phyloP scores from a whole-genome alignment of 2,113 vertebrate genomes.

The Charina bottae region DNA sequence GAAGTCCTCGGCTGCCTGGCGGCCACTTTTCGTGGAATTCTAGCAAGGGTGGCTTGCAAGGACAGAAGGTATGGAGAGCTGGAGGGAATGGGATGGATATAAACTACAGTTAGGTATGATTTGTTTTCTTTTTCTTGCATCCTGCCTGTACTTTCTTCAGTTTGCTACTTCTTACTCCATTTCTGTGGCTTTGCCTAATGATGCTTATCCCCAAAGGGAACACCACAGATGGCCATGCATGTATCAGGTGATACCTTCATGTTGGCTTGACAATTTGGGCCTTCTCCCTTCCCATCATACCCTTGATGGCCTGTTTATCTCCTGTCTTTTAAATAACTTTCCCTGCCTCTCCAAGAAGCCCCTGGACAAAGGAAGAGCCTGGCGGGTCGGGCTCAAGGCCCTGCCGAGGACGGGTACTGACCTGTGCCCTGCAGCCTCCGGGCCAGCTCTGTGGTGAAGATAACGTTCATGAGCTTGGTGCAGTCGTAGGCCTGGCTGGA shows the following conservation, averaged over 20 bases:
- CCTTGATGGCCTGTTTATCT: background rate
- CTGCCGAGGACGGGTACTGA: slow-evolving; percentile 30
- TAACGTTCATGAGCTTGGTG: slow-evolving; percentile 86
- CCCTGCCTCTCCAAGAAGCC: too few species aligned
- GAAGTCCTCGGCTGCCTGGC: background rate
- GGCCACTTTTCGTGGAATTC: background rate
- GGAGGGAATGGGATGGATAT: background rate
- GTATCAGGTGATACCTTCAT: too few species aligned
- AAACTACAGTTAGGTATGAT: background rate
- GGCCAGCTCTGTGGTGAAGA: slow-evolving; percentile 83
- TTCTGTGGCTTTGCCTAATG: background rate
- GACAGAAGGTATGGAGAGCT: background rate
- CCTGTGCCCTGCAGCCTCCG: slow-evolving; percentile 80
- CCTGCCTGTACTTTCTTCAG: background rate
- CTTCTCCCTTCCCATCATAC: background rate
- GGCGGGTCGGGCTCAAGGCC: too few species aligned
- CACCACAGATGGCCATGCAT: background rate
- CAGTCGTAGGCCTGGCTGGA: slow-evolving; percentile 69
- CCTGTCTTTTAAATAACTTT: background rate
- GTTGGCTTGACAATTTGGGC: background rate
- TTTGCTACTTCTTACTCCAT: background rate
- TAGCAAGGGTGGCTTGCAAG: background rate
- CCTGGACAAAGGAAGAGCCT: too few species aligned
- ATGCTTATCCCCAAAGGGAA: background rate
- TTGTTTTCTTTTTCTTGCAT: background rate